These are phyloP conservation scores for Melieria omissa DNA, from an alignment of 2,888 invertebrate species.

Conservation along the genomic window DNA sequence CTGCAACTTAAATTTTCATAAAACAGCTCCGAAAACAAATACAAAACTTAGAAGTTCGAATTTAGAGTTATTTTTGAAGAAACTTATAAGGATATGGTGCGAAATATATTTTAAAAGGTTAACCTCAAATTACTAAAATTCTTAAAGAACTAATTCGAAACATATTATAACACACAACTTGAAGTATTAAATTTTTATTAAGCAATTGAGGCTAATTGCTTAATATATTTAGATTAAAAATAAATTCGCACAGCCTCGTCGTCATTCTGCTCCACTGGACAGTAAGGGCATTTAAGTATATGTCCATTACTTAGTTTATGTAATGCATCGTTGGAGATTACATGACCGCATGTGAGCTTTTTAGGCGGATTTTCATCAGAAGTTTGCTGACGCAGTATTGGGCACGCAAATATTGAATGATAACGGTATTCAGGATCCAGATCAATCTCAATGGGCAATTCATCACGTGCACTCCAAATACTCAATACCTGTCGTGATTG, in stretches of 20 bases:
- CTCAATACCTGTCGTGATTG: constrained; percentile 88
- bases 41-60: no score
- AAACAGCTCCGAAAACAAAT: no score
- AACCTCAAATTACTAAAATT: no score
- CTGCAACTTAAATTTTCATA: no score
- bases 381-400: constrained; percentile 95
- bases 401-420: constrained; percentile 99
- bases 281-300: constrained; percentile 99
- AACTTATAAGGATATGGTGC: no score
- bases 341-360: constrained; percentile 96
- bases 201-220: no score
- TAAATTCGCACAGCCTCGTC: constrained; percentile 92
- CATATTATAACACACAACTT: no score
- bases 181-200: no score
- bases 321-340: constrained; percentile 96
- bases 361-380: constrained; percentile 97
- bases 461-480: constrained; percentile 95
- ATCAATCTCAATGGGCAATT: constrained; percentile 97
- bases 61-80: no score
- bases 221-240: constrained; percentile 72
- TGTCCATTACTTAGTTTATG: constrained; percentile 92
- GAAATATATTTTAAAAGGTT: no score
- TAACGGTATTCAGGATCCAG: constrained; percentile 90
- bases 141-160: no score
- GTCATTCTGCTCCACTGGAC: constrained; percentile 95